These are phyloP conservation scores for Ochropleura plecta DNA, from an alignment of 2,888 invertebrate species.

Conservation along the genomic window DNA sequence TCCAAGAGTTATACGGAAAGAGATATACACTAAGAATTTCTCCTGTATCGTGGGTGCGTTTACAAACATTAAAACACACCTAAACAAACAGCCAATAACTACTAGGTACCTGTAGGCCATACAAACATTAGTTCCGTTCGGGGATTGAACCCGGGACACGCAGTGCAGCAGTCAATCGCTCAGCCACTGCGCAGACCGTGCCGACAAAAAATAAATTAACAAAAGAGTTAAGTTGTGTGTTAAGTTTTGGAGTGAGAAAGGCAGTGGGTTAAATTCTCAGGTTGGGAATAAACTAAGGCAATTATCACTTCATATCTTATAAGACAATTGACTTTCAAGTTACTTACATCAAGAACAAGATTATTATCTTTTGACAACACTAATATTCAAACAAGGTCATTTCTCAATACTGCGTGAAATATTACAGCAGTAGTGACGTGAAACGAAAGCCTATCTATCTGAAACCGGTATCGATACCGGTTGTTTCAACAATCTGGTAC, in stretches of 20 bases:
- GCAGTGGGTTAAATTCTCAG: background rate
- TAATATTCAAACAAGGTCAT: conserved; percentile 63
- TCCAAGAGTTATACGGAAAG: no score
- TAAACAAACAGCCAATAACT: no score
- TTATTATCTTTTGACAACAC: conserved; percentile 58
- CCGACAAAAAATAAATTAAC: no score
- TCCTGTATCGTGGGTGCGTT: no score
- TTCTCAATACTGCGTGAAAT: conserved; percentile 48
- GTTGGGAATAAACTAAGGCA: conserved; percentile 14
- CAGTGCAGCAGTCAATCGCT: no score
- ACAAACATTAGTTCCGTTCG: background rate
- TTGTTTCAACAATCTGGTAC: conserved; percentile 61
- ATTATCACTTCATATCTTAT: conserved; percentile 8
- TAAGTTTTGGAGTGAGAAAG: background rate
- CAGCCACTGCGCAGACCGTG: no score
- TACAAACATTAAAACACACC: no score
- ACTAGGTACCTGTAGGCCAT: no score
- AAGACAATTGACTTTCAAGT: conserved; percentile 30
- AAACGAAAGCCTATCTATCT: conserved; percentile 67
- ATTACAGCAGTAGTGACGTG: conserved; percentile 54
- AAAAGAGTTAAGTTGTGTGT: background rate
- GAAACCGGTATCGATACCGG: conserved; percentile 61
- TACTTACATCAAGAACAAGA: conserved; percentile 36
- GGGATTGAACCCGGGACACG: background rate
- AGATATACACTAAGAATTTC: no score